A percentile compares a stretch with the other conserved stretches of the same genome.
Conservation (phyloP, 2,888 invertebrate species). For the Parochlus steinenii region DNA sequence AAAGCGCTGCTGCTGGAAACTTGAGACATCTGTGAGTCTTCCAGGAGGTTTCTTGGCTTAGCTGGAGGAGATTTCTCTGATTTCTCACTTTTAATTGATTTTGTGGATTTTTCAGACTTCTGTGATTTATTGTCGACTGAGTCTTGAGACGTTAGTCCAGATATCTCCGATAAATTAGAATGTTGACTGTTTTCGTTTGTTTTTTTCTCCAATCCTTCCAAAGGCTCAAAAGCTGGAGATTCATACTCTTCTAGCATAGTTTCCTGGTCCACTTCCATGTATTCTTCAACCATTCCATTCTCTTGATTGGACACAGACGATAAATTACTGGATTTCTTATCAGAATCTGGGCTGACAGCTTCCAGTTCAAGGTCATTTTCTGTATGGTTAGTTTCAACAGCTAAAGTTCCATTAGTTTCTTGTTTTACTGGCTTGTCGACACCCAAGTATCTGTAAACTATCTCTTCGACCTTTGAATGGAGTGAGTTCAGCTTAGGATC, state of each 20-base stretch:
- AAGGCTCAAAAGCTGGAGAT: conserved; percentile 47
- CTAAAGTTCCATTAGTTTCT: conserved; percentile 22
- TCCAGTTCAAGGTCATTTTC: conserved; percentile 67
- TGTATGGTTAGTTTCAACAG: conserved; percentile 37
- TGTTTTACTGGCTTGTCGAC: conserved; percentile 49
- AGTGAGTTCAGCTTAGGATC: conserved; percentile 80
- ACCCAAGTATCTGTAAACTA: conserved; percentile 74
- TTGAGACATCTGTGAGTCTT: conserved; percentile 41
- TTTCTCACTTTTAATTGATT: neutral
- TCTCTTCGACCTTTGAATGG: conserved; percentile 77
- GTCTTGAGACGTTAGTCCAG: conserved; percentile 26
- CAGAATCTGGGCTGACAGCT: conserved; percentile 66
- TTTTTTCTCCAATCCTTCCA: conserved; percentile 27
- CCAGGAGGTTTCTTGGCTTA: conserved; percentile 17
- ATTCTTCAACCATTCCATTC: conserved; percentile 21
- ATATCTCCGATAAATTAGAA: conserved; percentile 39
- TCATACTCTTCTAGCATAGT: conserved; percentile 42
- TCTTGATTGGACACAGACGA: conserved; percentile 23
- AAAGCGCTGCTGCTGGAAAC: conserved; percentile 30
- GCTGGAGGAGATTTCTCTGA: neutral
- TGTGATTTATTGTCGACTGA: conserved; percentile 17
- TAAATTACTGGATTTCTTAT: conserved; percentile 35
- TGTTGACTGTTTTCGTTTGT: conserved; percentile 36
- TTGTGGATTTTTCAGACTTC: conserved; percentile 4
- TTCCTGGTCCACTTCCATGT: conserved; percentile 23